These are phyloP conservation scores for Trichosurus vulpecula DNA, from an alignment of 2,797 vertebrate species.

Conservation along the genomic window DNA sequence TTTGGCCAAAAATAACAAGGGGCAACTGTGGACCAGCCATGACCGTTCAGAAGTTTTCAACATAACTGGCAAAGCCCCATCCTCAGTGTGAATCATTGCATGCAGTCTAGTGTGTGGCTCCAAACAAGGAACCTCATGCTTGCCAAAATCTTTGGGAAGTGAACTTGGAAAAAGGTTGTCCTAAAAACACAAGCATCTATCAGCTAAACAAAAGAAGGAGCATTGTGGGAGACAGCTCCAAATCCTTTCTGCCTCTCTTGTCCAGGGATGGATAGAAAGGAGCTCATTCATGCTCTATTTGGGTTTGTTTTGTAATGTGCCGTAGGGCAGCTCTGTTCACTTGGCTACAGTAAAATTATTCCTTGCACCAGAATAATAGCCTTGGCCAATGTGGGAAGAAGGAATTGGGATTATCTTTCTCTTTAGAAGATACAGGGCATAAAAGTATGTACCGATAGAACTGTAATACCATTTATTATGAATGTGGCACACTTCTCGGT, in stretches of 20 bases:
- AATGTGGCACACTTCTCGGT: neutral
- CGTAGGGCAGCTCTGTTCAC: neutral
- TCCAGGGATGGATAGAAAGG: neutral
- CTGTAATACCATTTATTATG: neutral
- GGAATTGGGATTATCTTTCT: conserved; percentile 23
- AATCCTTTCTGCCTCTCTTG: neutral
- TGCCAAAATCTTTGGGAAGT: conserved; percentile 1
- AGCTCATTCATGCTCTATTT: neutral
- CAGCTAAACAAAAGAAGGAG: conserved; percentile 1
- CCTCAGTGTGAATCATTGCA: conserved; percentile 10
- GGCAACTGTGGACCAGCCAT: neutral
- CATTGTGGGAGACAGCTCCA: neutral
- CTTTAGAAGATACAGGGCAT: conserved; percentile 3
- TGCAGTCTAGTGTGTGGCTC: neutral
- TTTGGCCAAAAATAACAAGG: conserved; percentile 59
- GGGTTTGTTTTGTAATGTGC: neutral
- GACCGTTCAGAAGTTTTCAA: conserved; percentile 38
- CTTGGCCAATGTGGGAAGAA: conserved; percentile 13
- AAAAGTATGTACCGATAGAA: neutral
- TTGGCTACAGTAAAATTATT: conserved; percentile 21
- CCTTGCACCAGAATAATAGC: neutral
- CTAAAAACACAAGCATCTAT: conserved; percentile 10
- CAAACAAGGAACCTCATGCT: neutral
- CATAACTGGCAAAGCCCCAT: neutral
- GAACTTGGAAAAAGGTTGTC: conserved; percentile 14